Conservation (phyloP, 2,113 vertebrate genomes). For the Lamprotornis superbus region DNA sequence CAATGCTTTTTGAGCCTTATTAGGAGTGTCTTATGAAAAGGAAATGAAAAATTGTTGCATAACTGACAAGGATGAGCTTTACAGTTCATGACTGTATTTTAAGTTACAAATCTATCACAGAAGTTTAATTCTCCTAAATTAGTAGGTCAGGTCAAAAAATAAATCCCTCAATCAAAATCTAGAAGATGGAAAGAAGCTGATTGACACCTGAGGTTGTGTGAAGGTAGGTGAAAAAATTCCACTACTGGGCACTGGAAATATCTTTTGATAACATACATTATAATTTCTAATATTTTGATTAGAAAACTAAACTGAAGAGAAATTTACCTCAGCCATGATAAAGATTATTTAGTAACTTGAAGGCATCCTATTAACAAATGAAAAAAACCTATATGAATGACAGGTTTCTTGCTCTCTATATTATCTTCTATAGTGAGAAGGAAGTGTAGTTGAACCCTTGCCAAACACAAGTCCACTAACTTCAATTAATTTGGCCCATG, state of each 20-base stretch:
- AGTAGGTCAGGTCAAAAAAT: not conserved
- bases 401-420: not conserved
- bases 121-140: not conserved
- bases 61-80: not conserved
- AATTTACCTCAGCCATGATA: not conserved
- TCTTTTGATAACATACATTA: not conserved
- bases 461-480: not conserved
- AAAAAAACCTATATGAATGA: not conserved
- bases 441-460: not conserved
- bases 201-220: not conserved
- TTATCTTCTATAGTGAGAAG: not conserved
- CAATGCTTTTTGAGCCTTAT: not conserved
- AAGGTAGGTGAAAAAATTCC: not conserved
- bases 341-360: not conserved
- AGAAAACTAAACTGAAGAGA: not conserved
- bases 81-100: not conserved
- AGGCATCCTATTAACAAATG: not conserved
- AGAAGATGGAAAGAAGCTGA: not conserved
- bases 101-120: not conserved
- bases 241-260: not conserved
- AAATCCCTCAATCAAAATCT: not conserved
- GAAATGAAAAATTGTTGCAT: not conserved
- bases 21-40: not conserved
- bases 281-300: not conserved
- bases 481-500: not conserved